Percentiles rank a stretch among this genome's conserved stretches.
Conservation (phyloP, 2,888 invertebrate genomes). For the Lasioglossum lativentre region DNA sequence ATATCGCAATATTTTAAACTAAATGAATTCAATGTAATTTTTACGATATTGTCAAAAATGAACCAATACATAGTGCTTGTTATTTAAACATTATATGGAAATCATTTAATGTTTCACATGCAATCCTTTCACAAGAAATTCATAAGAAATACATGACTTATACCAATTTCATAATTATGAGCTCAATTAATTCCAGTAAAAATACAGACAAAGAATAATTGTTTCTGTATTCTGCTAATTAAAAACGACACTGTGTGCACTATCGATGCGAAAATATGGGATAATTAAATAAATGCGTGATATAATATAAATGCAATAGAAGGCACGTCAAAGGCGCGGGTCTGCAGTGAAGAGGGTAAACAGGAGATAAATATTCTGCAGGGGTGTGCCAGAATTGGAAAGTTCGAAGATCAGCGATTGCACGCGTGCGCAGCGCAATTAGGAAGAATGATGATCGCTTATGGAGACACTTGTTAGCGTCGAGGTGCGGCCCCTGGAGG, state of each 20-base stretch:
- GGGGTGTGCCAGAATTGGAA: no score
- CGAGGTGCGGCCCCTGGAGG: constrained; percentile 18
- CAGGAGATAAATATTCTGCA: not conserved
- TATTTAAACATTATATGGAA: no score
- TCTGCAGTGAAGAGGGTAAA: not conserved
- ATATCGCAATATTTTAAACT: no score
- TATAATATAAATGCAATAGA: not conserved
- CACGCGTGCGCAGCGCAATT: constrained; percentile 26
- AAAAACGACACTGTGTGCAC: not conserved
- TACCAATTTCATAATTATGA: no score
- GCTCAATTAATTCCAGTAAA: not conserved
- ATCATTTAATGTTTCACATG: no score
- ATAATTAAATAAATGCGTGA: not conserved
- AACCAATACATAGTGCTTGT: no score
- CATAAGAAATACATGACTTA: no score
- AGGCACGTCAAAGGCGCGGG: not conserved
- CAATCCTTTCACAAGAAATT: no score
- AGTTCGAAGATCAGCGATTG: constrained; percentile 21
- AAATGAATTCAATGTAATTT: no score
- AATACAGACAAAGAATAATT: not conserved
- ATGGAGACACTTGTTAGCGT: constrained; percentile 55
- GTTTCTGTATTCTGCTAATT: not conserved
- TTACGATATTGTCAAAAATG: no score
- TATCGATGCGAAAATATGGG: no score
- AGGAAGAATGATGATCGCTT: constrained; percentile 48